Conservation (phyloP, 2,888 invertebrate species). For the Heterodera filipjevi region DNA sequence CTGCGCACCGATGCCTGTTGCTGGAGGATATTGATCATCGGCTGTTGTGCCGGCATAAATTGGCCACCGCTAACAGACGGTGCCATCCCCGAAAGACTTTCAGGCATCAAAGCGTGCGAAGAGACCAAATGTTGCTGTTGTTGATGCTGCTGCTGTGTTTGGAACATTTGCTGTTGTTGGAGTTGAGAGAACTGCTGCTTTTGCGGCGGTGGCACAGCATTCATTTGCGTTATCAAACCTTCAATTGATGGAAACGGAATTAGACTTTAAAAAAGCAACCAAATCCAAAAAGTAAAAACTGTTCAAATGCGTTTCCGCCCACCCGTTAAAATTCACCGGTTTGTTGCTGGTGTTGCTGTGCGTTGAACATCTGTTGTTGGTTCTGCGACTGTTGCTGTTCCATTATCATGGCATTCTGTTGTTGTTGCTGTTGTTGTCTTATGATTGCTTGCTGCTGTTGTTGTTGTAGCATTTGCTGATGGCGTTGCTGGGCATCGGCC, state of each 20-base stretch:
- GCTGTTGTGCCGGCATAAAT: slow-evolving; percentile 18
- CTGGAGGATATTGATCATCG: slow-evolving; percentile 26
- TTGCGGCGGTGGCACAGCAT: slow-evolving; percentile 16
- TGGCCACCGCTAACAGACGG: not conserved
- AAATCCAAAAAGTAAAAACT: not conserved
- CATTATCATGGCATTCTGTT: slow-evolving; percentile 2
- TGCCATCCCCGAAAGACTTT: not conserved
- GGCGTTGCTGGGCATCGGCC: not conserved
- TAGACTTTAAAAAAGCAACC: not conserved
- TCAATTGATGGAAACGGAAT: not conserved
- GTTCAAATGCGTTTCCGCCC: not conserved
- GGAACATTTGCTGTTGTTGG: slow-evolving; percentile 15
- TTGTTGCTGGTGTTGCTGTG: slow-evolving; percentile 8
- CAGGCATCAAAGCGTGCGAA: slow-evolving; percentile 14
- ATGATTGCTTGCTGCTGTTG: slow-evolving; percentile 6
- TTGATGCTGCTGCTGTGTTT: slow-evolving; percentile 13
- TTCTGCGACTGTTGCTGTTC: slow-evolving; percentile 15
- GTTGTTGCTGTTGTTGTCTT: slow-evolving; percentile 20
- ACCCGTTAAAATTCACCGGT: not conserved
- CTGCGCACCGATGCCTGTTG: slow-evolving; percentile 26
- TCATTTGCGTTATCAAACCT: not conserved
- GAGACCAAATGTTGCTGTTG: slow-evolving; percentile 13
- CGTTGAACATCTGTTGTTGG: slow-evolving; percentile 16
- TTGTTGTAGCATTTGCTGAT: slow-evolving; percentile 16
- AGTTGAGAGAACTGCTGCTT: not conserved